Conservation (phyloP, 2,888 invertebrate genomes). For the Phasia obesa region DNA sequence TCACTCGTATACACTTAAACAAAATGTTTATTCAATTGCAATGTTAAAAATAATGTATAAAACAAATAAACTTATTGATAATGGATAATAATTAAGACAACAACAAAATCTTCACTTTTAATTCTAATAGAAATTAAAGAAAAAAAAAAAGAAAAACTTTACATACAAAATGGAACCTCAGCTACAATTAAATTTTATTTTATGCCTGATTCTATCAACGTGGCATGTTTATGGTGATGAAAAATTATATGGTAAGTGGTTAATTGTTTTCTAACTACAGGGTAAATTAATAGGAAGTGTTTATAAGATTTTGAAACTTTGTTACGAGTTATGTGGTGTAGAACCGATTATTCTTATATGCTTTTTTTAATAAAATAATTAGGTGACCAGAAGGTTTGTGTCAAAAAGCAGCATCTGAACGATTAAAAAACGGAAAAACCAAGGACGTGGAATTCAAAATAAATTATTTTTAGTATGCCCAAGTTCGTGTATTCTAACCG, state of each 20-base stretch:
- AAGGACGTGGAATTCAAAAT: no score
- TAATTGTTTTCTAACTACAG: neutral
- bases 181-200: conserved; percentile 57
- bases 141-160: conserved; percentile 13
- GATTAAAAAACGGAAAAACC: no score
- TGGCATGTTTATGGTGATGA: conserved; percentile 58
- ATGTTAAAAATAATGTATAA: conserved; percentile 77
- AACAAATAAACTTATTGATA: conserved; percentile 76
- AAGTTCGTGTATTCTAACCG: no score
- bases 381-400: no score
- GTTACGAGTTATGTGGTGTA: no score
- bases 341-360: no score
- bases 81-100: conserved; percentile 73
- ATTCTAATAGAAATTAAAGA: conserved; percentile 21
- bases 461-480: no score
- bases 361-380: no score
- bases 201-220: conserved; percentile 54
- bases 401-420: no score
- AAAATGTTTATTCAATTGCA: conserved; percentile 72
- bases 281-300: neutral
- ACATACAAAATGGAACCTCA: conserved; percentile 59
- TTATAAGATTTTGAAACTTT: neutral
- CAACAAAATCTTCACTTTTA: conserved; percentile 16
- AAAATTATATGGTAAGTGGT: conserved; percentile 61
- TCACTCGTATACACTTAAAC: conserved; percentile 21